Base-by-base conservation (phyloP, 2,113 vertebrate genomes). In the Pluvialis apricaria region DNA sequence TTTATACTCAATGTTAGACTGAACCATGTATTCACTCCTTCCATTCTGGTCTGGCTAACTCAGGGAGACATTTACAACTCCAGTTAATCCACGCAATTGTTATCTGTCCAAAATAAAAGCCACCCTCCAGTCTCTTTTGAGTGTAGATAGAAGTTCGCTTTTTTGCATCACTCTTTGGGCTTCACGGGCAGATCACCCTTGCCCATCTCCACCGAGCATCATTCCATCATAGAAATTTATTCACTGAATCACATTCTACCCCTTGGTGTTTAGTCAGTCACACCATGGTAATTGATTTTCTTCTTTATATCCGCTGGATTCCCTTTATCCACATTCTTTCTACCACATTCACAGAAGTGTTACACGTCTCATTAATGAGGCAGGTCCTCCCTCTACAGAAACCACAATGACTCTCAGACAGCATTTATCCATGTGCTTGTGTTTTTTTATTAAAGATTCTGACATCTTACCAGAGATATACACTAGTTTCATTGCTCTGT, bases 391-490 rank as follows among this genome's bases (percentile, higher is more conserved):
- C 70, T 65, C 34, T 49, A 45, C 34, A 76, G 36, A 76, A 82
- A 31, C 10, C 36, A 55, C 4, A 2, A 2, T 55, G 44, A 69
- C 18, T 57, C 34, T 11, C n/a, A 80, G 31, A 55, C 14, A 72
- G 12, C 15, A 47, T 68, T 51, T 68, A 72, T 45, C 15, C 34
- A 40, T 5, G 11, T 61, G 26, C 15, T 79, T 16, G 7, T 68
- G 76, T 69, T 82, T 94, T 94, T 24, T 57, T 88, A 44, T 38
- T 58, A 66, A 10, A 71, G 47, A 60, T 94, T 89, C 51, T 93
- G 49, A 24, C 49, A 25, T 51, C 22, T 24, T 51, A 34, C 55
- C 40, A 54, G 51, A 86, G 8, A n/a, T 18, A 31, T 4, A 36
- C 18, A 28, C 12, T 25, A 79, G 26, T 38, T 42, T 60, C 29